These are phyloP conservation scores for Podargus strigoides DNA, from an alignment of 2,797 vertebrate species.

Conservation along the genomic window DNA sequence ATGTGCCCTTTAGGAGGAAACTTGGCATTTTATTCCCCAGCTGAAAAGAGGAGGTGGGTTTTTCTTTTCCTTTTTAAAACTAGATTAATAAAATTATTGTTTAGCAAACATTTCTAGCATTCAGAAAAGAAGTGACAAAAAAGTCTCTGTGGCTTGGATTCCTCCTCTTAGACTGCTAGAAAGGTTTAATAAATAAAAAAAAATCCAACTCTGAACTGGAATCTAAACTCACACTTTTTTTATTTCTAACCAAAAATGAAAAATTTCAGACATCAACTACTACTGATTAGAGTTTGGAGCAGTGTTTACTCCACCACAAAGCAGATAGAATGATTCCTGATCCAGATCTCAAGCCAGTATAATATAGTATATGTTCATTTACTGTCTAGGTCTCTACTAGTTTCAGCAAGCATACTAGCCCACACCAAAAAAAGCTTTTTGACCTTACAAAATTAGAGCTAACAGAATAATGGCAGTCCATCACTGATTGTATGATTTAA, in stretches of 20 bases:
- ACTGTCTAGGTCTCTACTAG: not conserved
- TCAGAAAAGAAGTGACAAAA: not conserved
- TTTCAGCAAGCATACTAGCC: not conserved
- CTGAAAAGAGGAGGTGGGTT: not conserved
- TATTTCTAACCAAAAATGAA: not conserved
- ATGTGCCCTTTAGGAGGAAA: constrained; percentile 49
- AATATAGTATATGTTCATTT: not conserved
- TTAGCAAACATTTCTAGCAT: not conserved
- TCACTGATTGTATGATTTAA: not conserved
- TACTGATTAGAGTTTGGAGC: not conserved
- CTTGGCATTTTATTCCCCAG: constrained; percentile 58
- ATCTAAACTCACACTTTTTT: not conserved
- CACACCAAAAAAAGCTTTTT: not conserved
- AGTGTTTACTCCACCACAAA: not conserved
- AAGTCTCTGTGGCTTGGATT: not conserved
- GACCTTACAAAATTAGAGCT: not conserved
- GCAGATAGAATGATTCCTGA: not conserved
- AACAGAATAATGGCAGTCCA: not conserved
- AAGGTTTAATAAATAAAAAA: not conserved
- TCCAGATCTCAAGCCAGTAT: not conserved
- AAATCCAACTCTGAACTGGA: not conserved
- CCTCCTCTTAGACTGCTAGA: not conserved
- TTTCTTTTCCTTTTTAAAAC: not conserved
- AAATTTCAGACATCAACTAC: not conserved
- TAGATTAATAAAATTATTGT: constrained; percentile 28